Evolutionary conservation across 2,113 vertebrate genomes (phyloP), one percentile per base, ranked within the genome.

Genomic region (Anguilla japonica): DNA sequence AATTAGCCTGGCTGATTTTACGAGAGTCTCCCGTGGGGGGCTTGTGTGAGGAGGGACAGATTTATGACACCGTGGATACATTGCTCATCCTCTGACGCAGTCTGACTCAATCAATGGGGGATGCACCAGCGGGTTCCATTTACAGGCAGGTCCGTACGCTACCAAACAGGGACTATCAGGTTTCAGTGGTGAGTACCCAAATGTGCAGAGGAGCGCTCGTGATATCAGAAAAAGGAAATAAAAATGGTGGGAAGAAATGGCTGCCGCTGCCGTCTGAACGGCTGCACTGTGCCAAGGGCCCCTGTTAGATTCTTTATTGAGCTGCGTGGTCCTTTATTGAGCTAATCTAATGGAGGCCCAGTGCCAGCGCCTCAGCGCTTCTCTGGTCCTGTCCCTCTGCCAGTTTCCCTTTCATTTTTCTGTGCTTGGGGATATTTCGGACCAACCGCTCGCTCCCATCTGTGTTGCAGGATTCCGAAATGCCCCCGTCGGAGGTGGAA

Each of bases 301-400:
- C 81, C 83, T 90, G 88, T 82, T 81, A 88, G 87, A 87, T 91
- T 82, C 90, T 85, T 89, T 84, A 86, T 88, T 90, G 87, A 89
- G 86, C 87, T 83, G 57, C 57, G 3, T 4, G 57, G 13, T 60
- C 83, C 90, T 85, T 89, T 84, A 86, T 88, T 90, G 87, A 89
- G 86, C 87, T 84, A 14, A 82, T 89, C 78, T 41, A 80, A 82
- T 84, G 84, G 87, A 75, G 82, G 78, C 81, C 53, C 18, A 40
- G 40, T 89, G 71, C 88, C 89, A 88, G 6, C 41, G 85, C 84
- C 88, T 84, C 40, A 18, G 79, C 18, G 39, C 41, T 89, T 82
- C 75, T 87, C 86, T 79, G 87, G 85, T 87, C 86, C 83, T 71
- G 88, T 90, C 81, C 75, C 56, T 22, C 71, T 85, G 89, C 90